Evolutionary conservation across 2,888 invertebrate species (phyloP).

Genomic region (Aporophyla nigra): DNA sequence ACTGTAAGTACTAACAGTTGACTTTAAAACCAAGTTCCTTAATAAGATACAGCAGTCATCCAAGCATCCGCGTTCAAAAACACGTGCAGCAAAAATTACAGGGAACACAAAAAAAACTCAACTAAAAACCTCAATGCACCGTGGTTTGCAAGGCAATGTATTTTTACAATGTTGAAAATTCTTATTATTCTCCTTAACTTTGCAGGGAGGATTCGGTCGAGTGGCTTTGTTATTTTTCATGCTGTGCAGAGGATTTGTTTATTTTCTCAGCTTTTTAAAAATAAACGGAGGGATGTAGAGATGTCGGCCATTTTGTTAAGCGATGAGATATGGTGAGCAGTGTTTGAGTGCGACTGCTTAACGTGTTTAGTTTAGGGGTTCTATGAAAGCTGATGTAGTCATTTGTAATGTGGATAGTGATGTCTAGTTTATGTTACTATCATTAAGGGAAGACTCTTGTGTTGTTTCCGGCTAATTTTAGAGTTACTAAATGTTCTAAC

Average conservation of each 20-base stretch:
- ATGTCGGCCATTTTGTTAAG: conserved; percentile 59
- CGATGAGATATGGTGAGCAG: conserved; percentile 46
- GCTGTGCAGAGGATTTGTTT: conserved; percentile 67
- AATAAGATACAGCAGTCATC: conserved; percentile 1
- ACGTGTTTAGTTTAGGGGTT: conserved; percentile 13
- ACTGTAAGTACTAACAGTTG: not conserved
- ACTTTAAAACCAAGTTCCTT: not conserved
- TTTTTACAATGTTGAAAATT: conserved; percentile 69
- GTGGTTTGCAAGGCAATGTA: conserved; percentile 61
- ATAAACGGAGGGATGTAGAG: conserved; percentile 61
- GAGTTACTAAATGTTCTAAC: not conserved
- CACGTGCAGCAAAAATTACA: conserved; percentile 15
- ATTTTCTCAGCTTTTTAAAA: conserved; percentile 69
- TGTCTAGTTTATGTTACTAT: conserved; percentile 17
- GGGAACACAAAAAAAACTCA: conserved; percentile 13
- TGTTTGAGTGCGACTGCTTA: conserved; percentile 16
- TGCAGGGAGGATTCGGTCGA: conserved; percentile 61
- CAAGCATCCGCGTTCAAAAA: conserved; percentile 19
- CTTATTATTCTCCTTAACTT: conserved; percentile 72
- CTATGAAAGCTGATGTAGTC: not conserved
- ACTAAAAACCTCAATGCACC: conserved; percentile 54
- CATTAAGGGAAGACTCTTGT: not conserved
- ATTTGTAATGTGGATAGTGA: conserved; percentile 15
- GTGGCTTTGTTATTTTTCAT: conserved; percentile 72
- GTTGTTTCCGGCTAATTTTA: not conserved